Base-by-base conservation (phyloP, 2,113 vertebrate species). In the Myotis lucifugus region DNA sequence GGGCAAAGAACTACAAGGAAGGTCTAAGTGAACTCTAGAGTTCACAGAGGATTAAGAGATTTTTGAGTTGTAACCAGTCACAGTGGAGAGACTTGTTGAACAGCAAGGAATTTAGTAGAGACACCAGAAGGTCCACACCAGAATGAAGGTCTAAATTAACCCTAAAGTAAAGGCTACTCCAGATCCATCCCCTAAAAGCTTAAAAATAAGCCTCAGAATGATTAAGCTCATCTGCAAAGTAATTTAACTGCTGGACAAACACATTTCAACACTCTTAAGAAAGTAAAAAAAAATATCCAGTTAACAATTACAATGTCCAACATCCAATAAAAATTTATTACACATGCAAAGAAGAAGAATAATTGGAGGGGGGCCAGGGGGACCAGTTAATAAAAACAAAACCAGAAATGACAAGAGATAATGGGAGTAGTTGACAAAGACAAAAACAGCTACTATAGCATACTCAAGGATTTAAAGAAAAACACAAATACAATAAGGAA, bases 401-500 rank as follows among this genome's bases (percentile, higher is more conserved):
- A 50, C 27, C 56, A 85, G 72, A 92, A 86, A 73, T 48, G 54
- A 89, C 27, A 85, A 85, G 42, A 79, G 14, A 74, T 67, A 64
- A 69, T 69, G 87, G 34, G 40, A 85, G 10, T 56, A 61, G 18
- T 9, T 72, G 61, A 77, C 17, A 37, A 37, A 89, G 42, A 81
- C 54, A 8, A 92, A 81, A 81, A 85, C 11, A 94, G 32, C 52
- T 67, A 86, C 40, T 79, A 48, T 8, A 54, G 82, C 15, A 77
- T n/a, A 42, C 1, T 19, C 40, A 90, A 94, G 64, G 50, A 79
- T 66, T 87, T 64, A 87, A 79, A 96, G 88, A 64, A 91, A 93
- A 87, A 54, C 46, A 82, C 59, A 40, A 70, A 56, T 15, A 78
- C 2, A 81, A 15, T 27, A 72, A 82, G 67, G 81, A 64, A 52